Percentiles rank a stretch among this genome's conserved stretches.
Conservation (phyloP, 2,888 invertebrate genomes). For the Eremobia ochroleuca region DNA sequence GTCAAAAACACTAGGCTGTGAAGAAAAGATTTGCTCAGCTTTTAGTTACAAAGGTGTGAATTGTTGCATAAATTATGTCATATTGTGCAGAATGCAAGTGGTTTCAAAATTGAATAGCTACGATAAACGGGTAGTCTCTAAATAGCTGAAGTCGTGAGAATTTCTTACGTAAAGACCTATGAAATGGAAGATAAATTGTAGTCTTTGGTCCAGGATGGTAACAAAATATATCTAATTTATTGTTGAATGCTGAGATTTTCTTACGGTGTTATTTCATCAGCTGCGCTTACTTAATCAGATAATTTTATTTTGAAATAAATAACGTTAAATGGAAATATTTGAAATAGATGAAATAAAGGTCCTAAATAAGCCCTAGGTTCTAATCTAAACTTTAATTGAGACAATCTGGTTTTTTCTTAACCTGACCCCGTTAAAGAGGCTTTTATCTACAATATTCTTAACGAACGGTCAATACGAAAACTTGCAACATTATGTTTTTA, state of each 20-base stretch:
- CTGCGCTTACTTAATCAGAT: neutral
- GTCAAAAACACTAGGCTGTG: neutral
- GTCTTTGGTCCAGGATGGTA: conserved; percentile 6
- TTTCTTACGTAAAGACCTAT: conserved; percentile 28
- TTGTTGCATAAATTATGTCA: conserved; percentile 56
- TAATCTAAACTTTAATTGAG: neutral
- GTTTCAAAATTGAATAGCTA: conserved; percentile 55
- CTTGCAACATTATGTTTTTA: neutral
- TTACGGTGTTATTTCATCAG: neutral
- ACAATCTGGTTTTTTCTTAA: neutral
- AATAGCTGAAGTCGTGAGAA: conserved; percentile 51
- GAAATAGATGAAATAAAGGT: neutral
- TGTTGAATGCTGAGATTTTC: conserved; percentile 1
- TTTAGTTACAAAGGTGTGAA: conserved; percentile 54
- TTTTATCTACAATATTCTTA: neutral
- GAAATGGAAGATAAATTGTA: conserved; percentile 39
- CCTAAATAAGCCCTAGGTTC: neutral
- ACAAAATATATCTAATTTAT: conserved; percentile 19
- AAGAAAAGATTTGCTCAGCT: conserved; percentile 14
- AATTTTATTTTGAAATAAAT: neutral
- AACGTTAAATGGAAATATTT: neutral
- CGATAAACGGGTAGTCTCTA: conserved; percentile 19
- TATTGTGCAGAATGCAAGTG: conserved; percentile 50
- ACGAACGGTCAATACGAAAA: neutral
- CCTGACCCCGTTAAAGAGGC: neutral